Conservation (phyloP, 2,797 vertebrate genomes). For the Tragelaphus oryx region DNA sequence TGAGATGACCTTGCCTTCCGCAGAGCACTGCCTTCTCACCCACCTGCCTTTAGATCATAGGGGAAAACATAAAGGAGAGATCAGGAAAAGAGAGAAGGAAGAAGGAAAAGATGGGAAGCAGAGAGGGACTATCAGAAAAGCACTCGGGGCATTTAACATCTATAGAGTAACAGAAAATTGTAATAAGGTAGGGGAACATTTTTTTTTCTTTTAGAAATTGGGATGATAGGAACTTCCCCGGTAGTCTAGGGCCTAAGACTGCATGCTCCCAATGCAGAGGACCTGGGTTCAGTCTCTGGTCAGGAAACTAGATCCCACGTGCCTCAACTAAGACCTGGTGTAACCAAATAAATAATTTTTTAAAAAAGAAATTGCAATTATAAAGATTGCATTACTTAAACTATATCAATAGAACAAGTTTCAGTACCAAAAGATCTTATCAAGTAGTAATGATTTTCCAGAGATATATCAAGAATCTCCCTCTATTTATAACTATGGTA, state of each 20-base stretch:
- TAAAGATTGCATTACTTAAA: background rate
- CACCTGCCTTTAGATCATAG: background rate
- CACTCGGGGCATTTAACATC: background rate
- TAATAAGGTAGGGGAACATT: background rate
- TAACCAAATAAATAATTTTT: background rate
- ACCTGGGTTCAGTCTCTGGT: background rate
- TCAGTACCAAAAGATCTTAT: background rate
- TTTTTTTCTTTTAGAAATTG: background rate
- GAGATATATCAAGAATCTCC: background rate
- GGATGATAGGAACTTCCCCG: background rate
- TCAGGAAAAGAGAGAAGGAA: background rate
- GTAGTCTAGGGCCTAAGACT: background rate
- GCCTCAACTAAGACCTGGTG: background rate
- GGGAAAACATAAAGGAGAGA: background rate
- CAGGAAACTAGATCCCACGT: background rate
- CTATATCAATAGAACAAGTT: background rate
- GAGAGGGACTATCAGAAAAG: background rate
- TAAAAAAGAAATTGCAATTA: background rate
- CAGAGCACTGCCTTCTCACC: background rate
- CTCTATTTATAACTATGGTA: background rate
- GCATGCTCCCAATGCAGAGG: background rate
- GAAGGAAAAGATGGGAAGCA: background rate
- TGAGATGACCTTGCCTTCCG: background rate
- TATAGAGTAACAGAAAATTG: background rate
- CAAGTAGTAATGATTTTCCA: background rate